Conservation (phyloP, 1,140 invertebrate species). For the Sinella curviseta region DNA sequence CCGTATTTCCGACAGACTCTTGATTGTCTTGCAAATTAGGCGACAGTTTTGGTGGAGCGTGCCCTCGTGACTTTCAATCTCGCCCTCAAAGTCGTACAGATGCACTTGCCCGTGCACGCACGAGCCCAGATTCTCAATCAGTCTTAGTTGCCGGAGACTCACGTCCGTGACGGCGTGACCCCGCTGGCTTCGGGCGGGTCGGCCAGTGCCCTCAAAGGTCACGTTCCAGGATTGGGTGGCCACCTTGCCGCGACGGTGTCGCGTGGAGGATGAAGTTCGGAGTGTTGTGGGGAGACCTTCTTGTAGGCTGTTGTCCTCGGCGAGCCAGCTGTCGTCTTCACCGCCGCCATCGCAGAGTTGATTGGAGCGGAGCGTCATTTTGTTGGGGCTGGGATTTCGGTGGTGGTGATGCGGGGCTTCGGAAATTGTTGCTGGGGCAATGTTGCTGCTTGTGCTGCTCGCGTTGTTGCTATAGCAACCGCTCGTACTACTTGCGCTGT, state of each 20-base stretch:
- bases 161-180: slow-evolving; percentile 47
- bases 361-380: slow-evolving; percentile 36
- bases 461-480: neutral
- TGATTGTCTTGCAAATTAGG: slow-evolving; percentile 49
- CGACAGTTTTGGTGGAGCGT: slow-evolving; percentile 48
- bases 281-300: slow-evolving; percentile 34
- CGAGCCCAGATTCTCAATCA: slow-evolving; percentile 49
- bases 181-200: slow-evolving; percentile 42
- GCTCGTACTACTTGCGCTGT: neutral
- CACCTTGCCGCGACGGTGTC: slow-evolving; percentile 30
- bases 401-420: neutral
- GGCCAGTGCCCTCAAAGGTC: slow-evolving; percentile 27
- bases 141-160: slow-evolving; percentile 49
- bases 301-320: slow-evolving; percentile 34
- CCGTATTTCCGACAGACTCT: slow-evolving; percentile 46
- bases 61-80: slow-evolving; percentile 48
- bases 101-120: slow-evolving; percentile 48
- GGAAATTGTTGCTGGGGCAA: neutral
- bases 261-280: slow-evolving; percentile 34
- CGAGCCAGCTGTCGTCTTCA: neutral
- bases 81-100: slow-evolving; percentile 49
- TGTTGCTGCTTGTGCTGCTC: neutral
- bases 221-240: slow-evolving; percentile 44
- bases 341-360: slow-evolving; percentile 32
- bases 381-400: slow-evolving; percentile 17